Evolutionary conservation across 2,888 invertebrate species (phyloP), one percentile per base, ranked within the genome.

Genomic region (Hirtodrosophila confusa): DNA sequence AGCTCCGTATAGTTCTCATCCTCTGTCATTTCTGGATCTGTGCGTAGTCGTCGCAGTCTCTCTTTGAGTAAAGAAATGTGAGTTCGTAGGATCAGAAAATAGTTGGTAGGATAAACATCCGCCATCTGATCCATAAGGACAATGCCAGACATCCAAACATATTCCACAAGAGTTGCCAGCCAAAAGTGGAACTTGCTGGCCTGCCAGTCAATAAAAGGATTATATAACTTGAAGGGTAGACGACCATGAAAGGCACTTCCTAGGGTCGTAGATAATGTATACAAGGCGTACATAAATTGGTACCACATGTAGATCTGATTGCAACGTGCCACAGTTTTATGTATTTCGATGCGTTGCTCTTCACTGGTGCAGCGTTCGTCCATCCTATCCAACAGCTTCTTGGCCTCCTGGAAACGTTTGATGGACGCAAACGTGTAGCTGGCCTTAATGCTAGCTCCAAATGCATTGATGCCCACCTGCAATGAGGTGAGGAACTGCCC

Each of bases 401-500:
- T 73, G 4, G 70, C 75, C 35, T 3, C 4, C 6, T 49, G 4
- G 4, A 78, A 72, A 8, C 75, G 74, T 23, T n/a, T 23, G n/a
- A 63, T n/a, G 7, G 67, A 44, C 1, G 58, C 48, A 45, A 48
- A 79, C 0, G 63, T 66, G 9, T 44, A 75, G 1, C 36, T n/a
- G 11, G 54, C 45, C 47, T 79, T 79, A 5, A 77, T 2, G 29
- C 67, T 60, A 7, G 44, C 48, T 1, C 79, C 79, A 3, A 63
- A 61, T 5, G 54, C 51, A 11, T 79, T 67, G 4, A 70, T 9
- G 5, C 27, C 12, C 36, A 80, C 61, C 36, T 78, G 68, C 24
- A 80, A 44, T 0, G 88, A 86, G 36, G 86, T 83, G 0, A 88
- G 62, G 7, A 88, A 85, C 24, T 86, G 76, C 0, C 71, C 76